These are phyloP conservation scores for Allygus modestus DNA, from an alignment of 2,888 invertebrate species.

Conservation along the genomic window DNA sequence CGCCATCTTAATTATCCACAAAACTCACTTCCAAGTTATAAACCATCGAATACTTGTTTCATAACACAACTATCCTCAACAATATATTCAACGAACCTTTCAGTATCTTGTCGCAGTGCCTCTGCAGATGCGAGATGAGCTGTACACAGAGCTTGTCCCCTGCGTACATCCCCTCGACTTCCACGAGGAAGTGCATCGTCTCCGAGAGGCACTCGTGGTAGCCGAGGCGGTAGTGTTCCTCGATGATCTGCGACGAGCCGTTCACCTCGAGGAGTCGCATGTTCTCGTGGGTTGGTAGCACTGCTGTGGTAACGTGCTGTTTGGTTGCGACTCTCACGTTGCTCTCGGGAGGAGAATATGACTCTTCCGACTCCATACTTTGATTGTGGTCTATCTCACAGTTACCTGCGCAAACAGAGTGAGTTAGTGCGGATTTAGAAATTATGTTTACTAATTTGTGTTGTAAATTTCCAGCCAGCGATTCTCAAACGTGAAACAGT, in stretches of 20 bases:
- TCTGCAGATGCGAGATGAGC: conserved; percentile 88
- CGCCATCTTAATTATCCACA: no score
- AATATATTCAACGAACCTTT: conserved; percentile 52
- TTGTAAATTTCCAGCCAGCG: no score
- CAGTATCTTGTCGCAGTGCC: conserved; percentile 83
- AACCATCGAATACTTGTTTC: no score
- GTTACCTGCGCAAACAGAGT: conserved; percentile 24
- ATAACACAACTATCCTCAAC: no score
- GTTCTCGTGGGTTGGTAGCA: conserved; percentile 34
- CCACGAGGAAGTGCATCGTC: conserved; percentile 92
- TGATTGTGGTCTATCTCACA: conserved; percentile 53
- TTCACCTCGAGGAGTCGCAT: neutral
- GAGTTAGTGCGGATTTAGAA: neutral
- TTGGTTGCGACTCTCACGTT: neutral
- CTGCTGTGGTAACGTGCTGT: neutral
- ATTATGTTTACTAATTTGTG: no score
- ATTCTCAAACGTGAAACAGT: no score
- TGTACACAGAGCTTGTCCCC: conserved; percentile 90
- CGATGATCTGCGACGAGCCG: conserved; percentile 56
- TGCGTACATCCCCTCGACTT: conserved; percentile 88
- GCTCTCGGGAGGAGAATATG: conserved; percentile 61
- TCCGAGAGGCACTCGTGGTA: conserved; percentile 95
- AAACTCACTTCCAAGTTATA: no score
- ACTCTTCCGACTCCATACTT: conserved; percentile 54
- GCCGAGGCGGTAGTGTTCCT: conserved; percentile 85